Conservation (phyloP, 2,888 invertebrate species). For the Orchestes rusci region DNA sequence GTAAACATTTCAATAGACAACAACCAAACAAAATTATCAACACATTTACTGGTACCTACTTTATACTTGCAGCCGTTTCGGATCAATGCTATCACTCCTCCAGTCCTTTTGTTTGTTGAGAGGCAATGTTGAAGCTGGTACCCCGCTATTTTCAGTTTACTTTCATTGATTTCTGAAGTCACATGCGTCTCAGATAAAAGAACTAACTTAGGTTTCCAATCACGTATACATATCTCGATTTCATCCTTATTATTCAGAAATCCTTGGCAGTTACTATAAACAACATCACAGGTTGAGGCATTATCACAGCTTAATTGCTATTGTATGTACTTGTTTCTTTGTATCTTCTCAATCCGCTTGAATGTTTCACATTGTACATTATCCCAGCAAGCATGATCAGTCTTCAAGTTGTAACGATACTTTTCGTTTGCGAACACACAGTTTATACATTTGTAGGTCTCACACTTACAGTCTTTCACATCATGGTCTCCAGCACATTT, state of each 20-base stretch:
- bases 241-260: background rate
- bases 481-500: background rate
- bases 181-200: no score
- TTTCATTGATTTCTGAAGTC: background rate
- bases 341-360: background rate
- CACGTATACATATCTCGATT: no score
- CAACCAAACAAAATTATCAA: background rate
- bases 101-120: background rate
- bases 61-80: background rate
- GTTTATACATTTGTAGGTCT: background rate
- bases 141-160: background rate
- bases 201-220: no score
- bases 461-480: background rate
- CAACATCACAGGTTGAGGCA: background rate
- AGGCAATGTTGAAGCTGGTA: background rate
- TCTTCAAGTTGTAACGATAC: background rate
- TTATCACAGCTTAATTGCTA: background rate
- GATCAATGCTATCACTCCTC: background rate
- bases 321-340: background rate
- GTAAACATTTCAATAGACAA: no score
- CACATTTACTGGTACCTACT: background rate
- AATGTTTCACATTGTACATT: background rate
- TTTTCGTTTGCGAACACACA: background rate
- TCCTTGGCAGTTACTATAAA: background rate
- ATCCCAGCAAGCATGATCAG: background rate